Base-by-base conservation (phyloP, 2,888 invertebrate species). In the Diplolepis rosae region DNA sequence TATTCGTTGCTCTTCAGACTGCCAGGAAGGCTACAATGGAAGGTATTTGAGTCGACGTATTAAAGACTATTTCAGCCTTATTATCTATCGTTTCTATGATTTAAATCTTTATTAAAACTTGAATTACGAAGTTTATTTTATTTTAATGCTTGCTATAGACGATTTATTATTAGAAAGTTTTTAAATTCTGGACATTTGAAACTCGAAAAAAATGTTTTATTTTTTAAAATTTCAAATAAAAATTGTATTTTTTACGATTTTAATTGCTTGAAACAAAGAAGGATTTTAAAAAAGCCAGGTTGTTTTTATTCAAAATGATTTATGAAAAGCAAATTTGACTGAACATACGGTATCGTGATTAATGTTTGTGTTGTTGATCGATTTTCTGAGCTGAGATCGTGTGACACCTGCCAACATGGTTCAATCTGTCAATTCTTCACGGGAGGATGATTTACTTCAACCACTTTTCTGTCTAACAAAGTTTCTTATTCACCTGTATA, bases 351-450 rank as follows among this genome's bases (percentile, higher is more conserved):
- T 67, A 56, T 48, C 61, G 71, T 75, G 73, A 73, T 73, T 73
- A 68, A 73, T 75, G 71, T 73, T 75, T 70, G 52, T 67, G 52
- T 73, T 71, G 67, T 69, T 54, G 52, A 66, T 70, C 71, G 61
- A 48, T 67, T 45, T 65, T 50, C 35, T 72, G 65, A 77, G 77
- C 76, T 74, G 73, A 68, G 80, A 77, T 71, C 73, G 79, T 69
- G 72, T 79, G 81, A 80, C 80, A 82, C 80, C 82, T 82, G 83
- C 72, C 80, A 78, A 66, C 77, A 70, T 77, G 79, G 74, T 77
- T 83, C 79, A 80, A 74, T 70, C 77, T 75, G 77, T 76, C 76
- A 71, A 77, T 65, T 69, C 74, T 72, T 70, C 42, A 35, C 71
- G 72, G 67, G 51, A 74, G 69, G 71, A 72, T 78, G 73, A 78